phyloP scores from a whole-genome alignment of 2,888 invertebrate genomes.

The Sphaerophoria rueppellii region DNA sequence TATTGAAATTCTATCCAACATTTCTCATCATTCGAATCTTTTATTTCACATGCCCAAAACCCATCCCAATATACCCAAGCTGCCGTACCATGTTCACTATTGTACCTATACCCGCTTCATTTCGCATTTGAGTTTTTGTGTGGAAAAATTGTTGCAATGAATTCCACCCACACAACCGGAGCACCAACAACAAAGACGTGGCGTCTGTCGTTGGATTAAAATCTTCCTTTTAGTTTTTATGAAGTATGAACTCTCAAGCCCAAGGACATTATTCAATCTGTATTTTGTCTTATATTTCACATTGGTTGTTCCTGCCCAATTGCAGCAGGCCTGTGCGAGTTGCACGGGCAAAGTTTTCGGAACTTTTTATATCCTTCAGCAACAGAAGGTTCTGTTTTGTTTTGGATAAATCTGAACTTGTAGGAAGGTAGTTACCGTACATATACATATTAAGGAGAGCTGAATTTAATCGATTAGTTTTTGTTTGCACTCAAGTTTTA shows the following conservation, averaged over 20 bases:
- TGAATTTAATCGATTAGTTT: conserved; percentile 34
- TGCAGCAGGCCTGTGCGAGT: conserved; percentile 14
- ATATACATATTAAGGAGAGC: not conserved
- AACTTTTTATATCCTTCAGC: conserved; percentile 10
- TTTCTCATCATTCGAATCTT: conserved; percentile 64
- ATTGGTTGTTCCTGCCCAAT: conserved; percentile 7
- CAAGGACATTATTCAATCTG: conserved; percentile 43
- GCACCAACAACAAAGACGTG: not conserved
- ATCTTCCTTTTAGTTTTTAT: conserved; percentile 1
- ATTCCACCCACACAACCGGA: conserved; percentile 7
- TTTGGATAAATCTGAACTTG: conserved; percentile 13
- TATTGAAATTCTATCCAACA: conserved; percentile 71
- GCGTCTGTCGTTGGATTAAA: conserved; percentile 13
- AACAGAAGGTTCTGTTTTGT: conserved; percentile 17
- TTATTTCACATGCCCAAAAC: conserved; percentile 44
- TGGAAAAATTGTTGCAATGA: conserved; percentile 36
- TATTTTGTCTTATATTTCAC: conserved; percentile 15
- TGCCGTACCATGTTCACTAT: not conserved
- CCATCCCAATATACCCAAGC: conserved; percentile 2
- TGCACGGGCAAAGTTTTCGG: conserved; percentile 23
- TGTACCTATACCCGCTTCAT: not conserved
- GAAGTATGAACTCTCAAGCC: conserved; percentile 24
- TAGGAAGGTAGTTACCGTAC: not conserved
- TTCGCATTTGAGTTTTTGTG: not conserved
- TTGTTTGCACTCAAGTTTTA: conserved; percentile 12